Evolutionary conservation across 2,888 invertebrate species (phyloP).

Genomic region (Drosophila phalerata): DNA sequence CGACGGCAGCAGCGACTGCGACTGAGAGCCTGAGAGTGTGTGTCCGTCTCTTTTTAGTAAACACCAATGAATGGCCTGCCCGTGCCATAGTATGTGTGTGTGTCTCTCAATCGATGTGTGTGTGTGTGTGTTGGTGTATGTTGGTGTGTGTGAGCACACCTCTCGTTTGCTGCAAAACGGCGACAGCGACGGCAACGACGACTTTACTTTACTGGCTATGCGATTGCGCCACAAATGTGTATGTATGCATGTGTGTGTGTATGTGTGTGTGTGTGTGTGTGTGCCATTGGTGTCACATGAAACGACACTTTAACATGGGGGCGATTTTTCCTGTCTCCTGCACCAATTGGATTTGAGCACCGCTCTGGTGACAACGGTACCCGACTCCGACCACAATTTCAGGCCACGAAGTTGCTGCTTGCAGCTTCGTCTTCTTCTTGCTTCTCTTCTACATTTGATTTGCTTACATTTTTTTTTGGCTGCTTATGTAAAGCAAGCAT

Average conservation of each 20-base stretch:
- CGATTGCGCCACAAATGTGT: slow-evolving; percentile 58
- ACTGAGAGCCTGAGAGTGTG: slow-evolving; percentile 51
- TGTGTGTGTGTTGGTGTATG: slow-evolving; percentile 28
- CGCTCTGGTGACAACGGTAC: slow-evolving; percentile 76
- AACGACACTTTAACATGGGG: slow-evolving; percentile 81
- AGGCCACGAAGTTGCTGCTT: slow-evolving; percentile 22
- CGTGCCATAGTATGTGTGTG: slow-evolving; percentile 46
- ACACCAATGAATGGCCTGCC: slow-evolving; percentile 64
- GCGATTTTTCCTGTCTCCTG: slow-evolving; percentile 78
- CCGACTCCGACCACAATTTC: slow-evolving; percentile 36
- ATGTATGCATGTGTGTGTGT: slow-evolving; percentile 35
- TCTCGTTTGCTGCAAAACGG: slow-evolving; percentile 18
- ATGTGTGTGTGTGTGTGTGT: slow-evolving; percentile 40
- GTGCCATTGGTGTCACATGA: slow-evolving; percentile 63
- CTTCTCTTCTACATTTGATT: slow-evolving; percentile 19
- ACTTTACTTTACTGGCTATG: slow-evolving; percentile 49
- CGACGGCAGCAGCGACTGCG: slow-evolving; percentile 29
- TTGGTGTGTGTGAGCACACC: slow-evolving; percentile 25
- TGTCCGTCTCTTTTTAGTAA: slow-evolving; percentile 72
- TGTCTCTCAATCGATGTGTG: slow-evolving; percentile 29
- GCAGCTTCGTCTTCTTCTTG: slow-evolving; percentile 15
- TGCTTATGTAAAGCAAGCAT: slow-evolving; percentile 36
- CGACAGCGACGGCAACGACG: slow-evolving; percentile 15
- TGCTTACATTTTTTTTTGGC: slow-evolving; percentile 42
- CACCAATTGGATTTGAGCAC: slow-evolving; percentile 81